Evolutionary conservation across 1,140 invertebrate genomes (phyloP).

Genomic region (Drosophila pachea): DNA sequence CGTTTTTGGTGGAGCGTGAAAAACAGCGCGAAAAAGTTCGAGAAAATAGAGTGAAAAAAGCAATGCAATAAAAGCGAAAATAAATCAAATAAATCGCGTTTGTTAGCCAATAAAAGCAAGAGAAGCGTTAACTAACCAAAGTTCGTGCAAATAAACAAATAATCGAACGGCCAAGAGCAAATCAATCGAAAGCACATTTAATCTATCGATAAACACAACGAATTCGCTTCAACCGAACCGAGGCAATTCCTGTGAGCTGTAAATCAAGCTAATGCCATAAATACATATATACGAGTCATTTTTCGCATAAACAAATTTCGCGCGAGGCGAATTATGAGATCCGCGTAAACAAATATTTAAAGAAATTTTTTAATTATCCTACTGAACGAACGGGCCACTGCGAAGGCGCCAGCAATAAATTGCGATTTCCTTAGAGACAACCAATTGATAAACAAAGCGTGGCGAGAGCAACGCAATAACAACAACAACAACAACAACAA

Average conservation of each 20-base stretch:
- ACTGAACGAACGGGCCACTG: constrained; percentile 3
- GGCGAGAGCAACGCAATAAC: not conserved
- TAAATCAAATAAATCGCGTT: not conserved
- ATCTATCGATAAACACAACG: constrained; percentile 31
- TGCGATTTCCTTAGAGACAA: constrained; percentile 1
- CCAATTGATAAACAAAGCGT: constrained; percentile 4
- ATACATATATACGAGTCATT: constrained; percentile 2
- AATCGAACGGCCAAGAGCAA: not conserved
- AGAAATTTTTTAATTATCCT: constrained; percentile 16
- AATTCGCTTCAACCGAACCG: constrained; percentile 17
- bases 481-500: not conserved
- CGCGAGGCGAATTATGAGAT: constrained; percentile 29
- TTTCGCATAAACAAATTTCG: constrained; percentile 18
- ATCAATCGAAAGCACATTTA: constrained; percentile 1
- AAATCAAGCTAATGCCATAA: constrained; percentile 27
- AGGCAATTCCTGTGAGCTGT: constrained; percentile 22
- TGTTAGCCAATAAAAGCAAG: not conserved
- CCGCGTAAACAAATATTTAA: constrained; percentile 21
- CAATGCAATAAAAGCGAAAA: not conserved
- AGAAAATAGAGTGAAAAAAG: constrained; percentile 5
- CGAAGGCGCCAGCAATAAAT: constrained; percentile 11
- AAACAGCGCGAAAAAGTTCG: constrained; percentile 6
- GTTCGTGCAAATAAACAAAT: constrained; percentile 13
- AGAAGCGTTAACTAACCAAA: constrained; percentile 12
- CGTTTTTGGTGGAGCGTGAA: constrained; percentile 34